Base-by-base conservation (phyloP, 2,888 invertebrate species). In the Temnothorax ravouxi region DNA sequence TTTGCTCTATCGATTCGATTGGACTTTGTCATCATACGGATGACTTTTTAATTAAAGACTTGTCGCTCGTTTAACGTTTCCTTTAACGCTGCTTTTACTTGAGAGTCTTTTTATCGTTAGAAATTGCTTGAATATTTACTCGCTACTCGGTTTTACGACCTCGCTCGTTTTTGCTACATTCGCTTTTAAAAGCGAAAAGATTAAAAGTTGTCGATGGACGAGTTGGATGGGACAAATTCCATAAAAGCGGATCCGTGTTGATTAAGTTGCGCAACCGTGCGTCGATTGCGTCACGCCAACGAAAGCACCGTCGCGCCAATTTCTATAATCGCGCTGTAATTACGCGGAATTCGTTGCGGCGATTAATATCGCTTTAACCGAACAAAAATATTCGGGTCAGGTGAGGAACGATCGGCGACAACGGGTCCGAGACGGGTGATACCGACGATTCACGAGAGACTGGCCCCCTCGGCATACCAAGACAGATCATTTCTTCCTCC, bases 401-500 rank as follows among this genome's bases (percentile, higher is more conserved):
- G 81, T 69, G 88, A 85, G 86, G 81, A 88, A 89, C 87, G 87
- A 88, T 87, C 83, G 89, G 87, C 87, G 88, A 91, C 89, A 86
- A 84, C 88, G 91, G 92, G 91, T 91, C 92, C 93, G 34, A 34
- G 34, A 34, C 34, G 29, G 34, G n/a, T 92, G 92, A 89, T 90
- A 88, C 88, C 84, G 89, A 89, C 91, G 91, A 93, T 93, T 92
- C 92, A 92, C 91, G 91, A 88, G 89, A 90, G 90, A 88, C 91
- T 91, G 90, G 79, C 84, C 86, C 90, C 85, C 86, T 86, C 89
- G 85, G 89, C 92, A 92, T 92, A 91, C 92, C 92, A 92, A 92
- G 92, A 92, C 91, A 87, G 91, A 92, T 93, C 91, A 85, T 90
- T 91, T 86, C 86, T 84, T 88, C 85, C 77, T 82, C 76, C 61